Evolutionary conservation across 1,140 invertebrate genomes (phyloP).

Genomic region (Asobara japonica): DNA sequence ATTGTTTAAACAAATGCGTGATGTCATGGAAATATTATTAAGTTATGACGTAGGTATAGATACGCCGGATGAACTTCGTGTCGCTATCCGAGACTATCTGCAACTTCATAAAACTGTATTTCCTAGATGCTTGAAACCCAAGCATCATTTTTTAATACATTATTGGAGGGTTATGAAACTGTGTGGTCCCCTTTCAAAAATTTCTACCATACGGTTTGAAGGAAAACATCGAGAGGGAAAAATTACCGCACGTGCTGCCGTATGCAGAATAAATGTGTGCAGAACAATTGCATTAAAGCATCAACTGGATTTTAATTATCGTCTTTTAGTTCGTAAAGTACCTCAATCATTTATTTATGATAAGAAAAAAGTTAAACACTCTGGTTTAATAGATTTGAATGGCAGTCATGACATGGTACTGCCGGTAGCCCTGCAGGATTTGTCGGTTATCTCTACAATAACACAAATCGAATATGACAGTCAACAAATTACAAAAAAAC

Average conservation of each 20-base stretch:
- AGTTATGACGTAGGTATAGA: neutral
- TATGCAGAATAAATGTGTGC: neutral
- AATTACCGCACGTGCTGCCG: neutral
- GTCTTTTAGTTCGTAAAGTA: no score
- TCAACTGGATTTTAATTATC: constrained; percentile 21
- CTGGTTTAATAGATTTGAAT: no score
- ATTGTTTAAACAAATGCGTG: neutral
- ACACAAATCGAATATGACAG: neutral
- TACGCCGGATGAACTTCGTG: neutral
- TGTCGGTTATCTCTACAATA: no score
- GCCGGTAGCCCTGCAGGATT: no score
- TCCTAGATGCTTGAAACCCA: neutral
- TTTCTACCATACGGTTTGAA: constrained; percentile 12
- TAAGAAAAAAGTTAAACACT: no score
- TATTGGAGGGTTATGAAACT: neutral
- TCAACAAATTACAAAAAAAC: no score
- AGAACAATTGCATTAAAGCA: constrained; percentile 20
- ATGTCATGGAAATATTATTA: neutral
- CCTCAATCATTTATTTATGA: no score
- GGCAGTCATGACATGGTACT: no score
- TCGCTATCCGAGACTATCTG: neutral
- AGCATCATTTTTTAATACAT: constrained; percentile 22
- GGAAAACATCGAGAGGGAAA: constrained; percentile 20
- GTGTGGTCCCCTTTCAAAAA: constrained; percentile 5
- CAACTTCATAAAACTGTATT: neutral